A percentile compares a stretch with the other conserved stretches of the same genome.
phyloP scores from a whole-genome alignment of 2,888 invertebrate species.

The Didymodactylos carnosus region DNA sequence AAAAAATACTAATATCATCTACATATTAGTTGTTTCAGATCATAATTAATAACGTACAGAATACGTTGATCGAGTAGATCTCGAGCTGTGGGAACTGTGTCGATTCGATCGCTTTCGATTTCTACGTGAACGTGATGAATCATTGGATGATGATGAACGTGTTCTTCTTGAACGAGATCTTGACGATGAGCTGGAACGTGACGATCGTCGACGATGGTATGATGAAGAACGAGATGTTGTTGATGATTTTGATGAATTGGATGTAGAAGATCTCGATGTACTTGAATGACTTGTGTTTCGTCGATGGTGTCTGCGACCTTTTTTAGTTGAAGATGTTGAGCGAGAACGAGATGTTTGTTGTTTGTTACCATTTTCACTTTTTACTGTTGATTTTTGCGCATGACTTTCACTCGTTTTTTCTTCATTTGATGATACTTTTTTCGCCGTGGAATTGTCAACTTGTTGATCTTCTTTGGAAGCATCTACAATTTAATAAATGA shows the following conservation, averaged over 20 bases:
- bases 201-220: not conserved
- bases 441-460: too few species aligned
- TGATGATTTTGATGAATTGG: not conserved
- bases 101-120: not conserved
- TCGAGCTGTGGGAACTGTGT: not conserved
- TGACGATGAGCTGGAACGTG: not conserved
- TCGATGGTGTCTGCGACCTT: not conserved
- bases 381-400: not conserved
- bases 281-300: not conserved
- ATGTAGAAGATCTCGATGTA: not conserved
- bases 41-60: too few species aligned
- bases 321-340: not conserved
- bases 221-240: not conserved
- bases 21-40: too few species aligned
- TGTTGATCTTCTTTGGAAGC: too few species aligned
- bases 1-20: too few species aligned
- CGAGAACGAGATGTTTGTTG: not conserved
- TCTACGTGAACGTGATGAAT: not conserved
- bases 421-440: not conserved
- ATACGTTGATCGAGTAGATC: not conserved
- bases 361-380: not conserved
- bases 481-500: too few species aligned
- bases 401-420: not conserved
- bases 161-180: not conserved
- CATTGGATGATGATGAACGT: not conserved